Evolutionary conservation across 2,113 vertebrate species (phyloP), one percentile per base, ranked within the genome.

Genomic region (Noctilio leporinus): DNA sequence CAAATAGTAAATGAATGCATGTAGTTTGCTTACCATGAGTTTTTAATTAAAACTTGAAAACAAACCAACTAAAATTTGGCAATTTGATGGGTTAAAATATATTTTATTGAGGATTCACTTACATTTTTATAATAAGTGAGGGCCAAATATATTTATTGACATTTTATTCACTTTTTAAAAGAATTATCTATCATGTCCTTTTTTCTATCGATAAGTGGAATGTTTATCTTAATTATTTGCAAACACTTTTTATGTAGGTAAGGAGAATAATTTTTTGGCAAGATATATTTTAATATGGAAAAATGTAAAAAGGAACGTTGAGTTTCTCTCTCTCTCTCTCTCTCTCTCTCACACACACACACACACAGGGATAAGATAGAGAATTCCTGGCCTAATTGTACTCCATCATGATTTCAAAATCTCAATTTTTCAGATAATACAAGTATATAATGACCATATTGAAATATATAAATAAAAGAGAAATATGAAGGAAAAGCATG

Each of bases 401-500:
- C 17, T 85, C 55, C 28, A 94, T 85, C 43, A 78, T 49, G 24
- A 76, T 65, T 91, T 89, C 78, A 83, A 89, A 91, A 78, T 51
- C 22, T 28, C 53, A 64, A 22, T 1, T 35, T 65, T 93, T 84
- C 33, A 82, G 33, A 45, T 72, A 75, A 30, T 47, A 33, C 67
- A 30, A 67, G 43, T 75, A 81, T 87, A 88, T 65, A 70, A 92
- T 75, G 35, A 64, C 51, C 64, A 73, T 14, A 87, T 5, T 40
- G 24, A 92, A 92, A 95, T 47, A 87, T 11, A 85, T 19, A 1
- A 78, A 40, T 53, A 24, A 75, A 80, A 87, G 86, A 86, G 47
- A 38, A 10, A 93, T 81, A 90, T 95, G 85, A 92, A 95, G 70
- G 77, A 73, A 92, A 93, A 35, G 49, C 81, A 94, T 85, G 57